Base-by-base conservation (phyloP, 1,140 invertebrate genomes). In the Drosophila persimilis region DNA sequence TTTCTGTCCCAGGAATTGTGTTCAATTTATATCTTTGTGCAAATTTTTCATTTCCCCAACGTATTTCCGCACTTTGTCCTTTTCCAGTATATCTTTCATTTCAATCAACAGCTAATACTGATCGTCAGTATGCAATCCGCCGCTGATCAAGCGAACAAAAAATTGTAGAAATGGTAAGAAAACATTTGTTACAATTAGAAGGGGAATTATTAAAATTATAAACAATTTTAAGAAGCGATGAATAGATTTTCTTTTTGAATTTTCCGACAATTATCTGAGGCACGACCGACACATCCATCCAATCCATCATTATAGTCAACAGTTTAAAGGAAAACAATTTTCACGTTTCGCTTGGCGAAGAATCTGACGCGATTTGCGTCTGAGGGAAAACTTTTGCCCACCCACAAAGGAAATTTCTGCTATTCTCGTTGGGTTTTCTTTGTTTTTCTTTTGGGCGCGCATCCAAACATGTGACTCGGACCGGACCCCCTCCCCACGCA, bases 391-490 rank as follows among this genome's bases (percentile, higher is more conserved):
- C 52, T 73, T 45, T 63, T 47, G n/a, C 41, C 43, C 31, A 53
- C 26, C 35, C 44, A 57, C 70, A 73, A 73, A 65, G 43, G 39
- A 74, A 66, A 74, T 41, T 46, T 56, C 8, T 29, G 41, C 11
- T 44, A 73, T 57, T 64, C 43, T 63, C 44, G 44, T 52, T 64
- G 8, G 1, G 0, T 39, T 64, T 59, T 31, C 31, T 31, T 31
- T 22, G 41, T n/a, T 44, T 62, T 59, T 59, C 56, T 61, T 75
- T 75, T 54, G 70, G 66, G 60, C 66, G 61, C 60, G 47, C 61
- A 64, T 77, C 74, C 73, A 83, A 86, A 88, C 81, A 86, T 86
- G 83, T 86, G 81, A 86, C 83, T 74, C 17, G 64, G 69, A 35
- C 15, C 65, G 5, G 20, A 20, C 47, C 61, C 46, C 43, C 45